phyloP scores from a whole-genome alignment of 2,888 invertebrate genomes.

The Athalia cordata region DNA sequence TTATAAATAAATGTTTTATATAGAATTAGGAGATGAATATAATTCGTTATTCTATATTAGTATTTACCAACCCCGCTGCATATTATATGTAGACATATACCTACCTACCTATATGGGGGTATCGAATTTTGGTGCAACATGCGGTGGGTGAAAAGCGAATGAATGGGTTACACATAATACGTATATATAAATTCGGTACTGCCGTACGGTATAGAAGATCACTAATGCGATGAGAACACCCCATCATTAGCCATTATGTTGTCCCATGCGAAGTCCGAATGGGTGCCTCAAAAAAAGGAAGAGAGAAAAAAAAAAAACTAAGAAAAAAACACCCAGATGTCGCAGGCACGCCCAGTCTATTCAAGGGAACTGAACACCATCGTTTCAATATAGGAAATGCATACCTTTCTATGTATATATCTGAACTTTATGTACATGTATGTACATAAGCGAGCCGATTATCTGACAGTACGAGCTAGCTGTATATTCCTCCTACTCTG shows the following conservation, averaged over 20 bases:
- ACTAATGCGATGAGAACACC: constrained; percentile 50
- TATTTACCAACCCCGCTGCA: too few species aligned
- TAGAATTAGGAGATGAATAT: too few species aligned
- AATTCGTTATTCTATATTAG: too few species aligned
- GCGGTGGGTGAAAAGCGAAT: too few species aligned
- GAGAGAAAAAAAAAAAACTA: constrained; percentile 42
- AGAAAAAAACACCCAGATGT: constrained; percentile 62
- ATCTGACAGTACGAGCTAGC: constrained; percentile 3
- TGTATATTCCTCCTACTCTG: not conserved
- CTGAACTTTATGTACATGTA: constrained; percentile 1
- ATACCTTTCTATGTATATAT: too few species aligned
- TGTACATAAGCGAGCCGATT: constrained; percentile 17
- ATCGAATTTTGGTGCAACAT: too few species aligned
- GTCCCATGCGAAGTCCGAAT: constrained; percentile 50
- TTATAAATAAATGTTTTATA: too few species aligned
- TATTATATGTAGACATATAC: too few species aligned
- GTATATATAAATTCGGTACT: not conserved
- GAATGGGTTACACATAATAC: too few species aligned
- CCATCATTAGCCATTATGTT: constrained; percentile 70
- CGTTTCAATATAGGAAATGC: constrained; percentile 21
- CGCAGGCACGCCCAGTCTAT: constrained; percentile 67
- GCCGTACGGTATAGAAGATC: not conserved
- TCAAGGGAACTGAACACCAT: constrained; percentile 46
- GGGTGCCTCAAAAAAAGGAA: not conserved
- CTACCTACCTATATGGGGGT: too few species aligned